These are phyloP conservation scores for Tinea trinotella DNA, from an alignment of 2,888 invertebrate species.

Conservation along the genomic window DNA sequence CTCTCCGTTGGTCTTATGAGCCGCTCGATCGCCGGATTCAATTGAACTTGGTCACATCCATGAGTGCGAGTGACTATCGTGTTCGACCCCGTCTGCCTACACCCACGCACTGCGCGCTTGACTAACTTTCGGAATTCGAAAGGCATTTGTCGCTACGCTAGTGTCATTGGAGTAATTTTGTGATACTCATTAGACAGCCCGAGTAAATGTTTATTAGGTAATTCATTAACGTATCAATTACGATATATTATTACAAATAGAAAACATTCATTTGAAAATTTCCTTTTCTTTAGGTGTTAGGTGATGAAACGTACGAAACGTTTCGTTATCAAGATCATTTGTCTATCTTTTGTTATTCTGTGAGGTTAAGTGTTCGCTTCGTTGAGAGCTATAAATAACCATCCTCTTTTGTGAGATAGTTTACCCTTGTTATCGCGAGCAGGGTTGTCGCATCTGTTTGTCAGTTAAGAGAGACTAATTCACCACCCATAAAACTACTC, in stretches of 20 bases:
- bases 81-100: constrained; percentile 42
- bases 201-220: constrained; percentile 43
- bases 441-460: constrained; percentile 58
- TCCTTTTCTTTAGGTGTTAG: neutral
- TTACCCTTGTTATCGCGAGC: constrained; percentile 53
- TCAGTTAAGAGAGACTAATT: constrained; percentile 47
- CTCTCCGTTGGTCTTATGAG: constrained; percentile 28
- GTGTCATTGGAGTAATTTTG: constrained; percentile 23
- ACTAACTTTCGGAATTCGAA: constrained; percentile 60
- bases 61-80: constrained; percentile 28
- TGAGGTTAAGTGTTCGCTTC: constrained; percentile 36
- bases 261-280: neutral
- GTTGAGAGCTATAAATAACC: constrained; percentile 58
- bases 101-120: constrained; percentile 40
- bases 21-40: constrained; percentile 32
- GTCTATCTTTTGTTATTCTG: constrained; percentile 57
- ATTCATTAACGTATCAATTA: neutral
- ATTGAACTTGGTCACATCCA: constrained; percentile 49
- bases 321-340: constrained; percentile 58
- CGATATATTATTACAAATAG: no score
- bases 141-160: constrained; percentile 59
- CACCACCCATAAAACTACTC: constrained; percentile 55
- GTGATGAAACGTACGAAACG: no score
- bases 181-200: constrained; percentile 13
- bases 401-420: constrained; percentile 59